Evolutionary conservation across 1,140 invertebrate genomes (phyloP).

Genomic region (Penaeus japonicus): DNA sequence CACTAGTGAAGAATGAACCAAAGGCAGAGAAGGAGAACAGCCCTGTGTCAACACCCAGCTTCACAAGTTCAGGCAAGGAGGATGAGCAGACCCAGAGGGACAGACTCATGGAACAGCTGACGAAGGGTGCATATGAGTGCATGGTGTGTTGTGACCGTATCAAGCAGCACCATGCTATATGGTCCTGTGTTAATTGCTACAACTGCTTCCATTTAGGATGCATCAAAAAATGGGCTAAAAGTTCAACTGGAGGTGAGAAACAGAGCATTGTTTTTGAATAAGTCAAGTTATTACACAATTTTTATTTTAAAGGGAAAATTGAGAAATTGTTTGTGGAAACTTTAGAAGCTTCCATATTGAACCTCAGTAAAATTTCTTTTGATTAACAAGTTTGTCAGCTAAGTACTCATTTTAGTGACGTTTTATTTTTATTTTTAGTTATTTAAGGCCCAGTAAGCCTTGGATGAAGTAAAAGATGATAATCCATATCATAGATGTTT

Average conservation of each 20-base stretch:
- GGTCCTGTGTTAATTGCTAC: conserved; percentile 90
- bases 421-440: too few species aligned
- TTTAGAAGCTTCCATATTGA: too few species aligned
- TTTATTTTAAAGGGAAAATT: neutral
- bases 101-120: conserved; percentile 80
- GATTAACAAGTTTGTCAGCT: too few species aligned
- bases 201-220: conserved; percentile 91
- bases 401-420: too few species aligned
- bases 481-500: too few species aligned
- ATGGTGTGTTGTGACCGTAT: conserved; percentile 91
- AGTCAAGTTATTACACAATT: neutral
- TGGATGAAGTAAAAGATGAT: too few species aligned
- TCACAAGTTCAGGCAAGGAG: neutral
- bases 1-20: too few species aligned
- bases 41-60: neutral
- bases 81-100: conserved; percentile 76
- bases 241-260: conserved; percentile 74
- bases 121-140: conserved; percentile 82
- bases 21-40: conserved; percentile 1
- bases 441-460: too few species aligned
- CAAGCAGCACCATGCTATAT: conserved; percentile 79
- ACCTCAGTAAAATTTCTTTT: too few species aligned
- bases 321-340: too few species aligned
- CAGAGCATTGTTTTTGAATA: neutral
- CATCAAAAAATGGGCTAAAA: conserved; percentile 88